Base-by-base conservation (phyloP, 2,797 vertebrate species). In the Anabacerthia variegaticeps region DNA sequence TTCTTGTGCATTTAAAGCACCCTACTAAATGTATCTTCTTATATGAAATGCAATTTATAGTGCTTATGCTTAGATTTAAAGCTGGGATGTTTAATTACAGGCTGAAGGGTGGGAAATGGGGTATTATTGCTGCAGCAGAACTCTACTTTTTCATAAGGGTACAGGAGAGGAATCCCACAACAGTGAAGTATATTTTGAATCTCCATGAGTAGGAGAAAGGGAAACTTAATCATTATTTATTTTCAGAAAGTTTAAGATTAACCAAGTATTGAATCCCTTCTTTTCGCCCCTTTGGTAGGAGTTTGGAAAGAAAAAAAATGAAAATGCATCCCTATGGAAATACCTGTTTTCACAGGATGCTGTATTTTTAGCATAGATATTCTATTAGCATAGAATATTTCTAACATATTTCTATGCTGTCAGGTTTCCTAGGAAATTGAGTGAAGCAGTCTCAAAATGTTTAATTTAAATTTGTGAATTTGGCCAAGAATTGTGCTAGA, bases 1-100 rank as follows among this genome's bases (percentile, higher is more conserved):
- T 83, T 52, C 26, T 62, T 92, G 41, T 83, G 77, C 79, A 14
- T 80, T 92, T 94, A 61, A 96, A 94, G 55, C 28, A 65, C 30
- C 10, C 23, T 62, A 41, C 41, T 77, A 61, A 44, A 73, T 26
- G 10, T 92, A 8, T 86, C 71, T 30, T 51, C 24, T 65, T 37
- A 27, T 4, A 21, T 54, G 16, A 88, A 84, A 56, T 48, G 28
- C 6, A 23, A 13, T 48, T 71, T 71, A 7, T 62, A 34, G 15
- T 92, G 32, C 66, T 63, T 59, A 17, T 59, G 12, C 12, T 69
- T 73, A 59, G 36, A 62, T 67, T 63, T 84, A 76, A 55, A 91
- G 51, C 24, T 90, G 27, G 32, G 34, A 21, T 80, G 30, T 74
- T 90, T 71, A 43, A 41, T 63, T 79, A 54, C 37, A 91, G 58